Conservation (phyloP, 2,888 invertebrate species). For the Drosophila austrosaltans region DNA sequence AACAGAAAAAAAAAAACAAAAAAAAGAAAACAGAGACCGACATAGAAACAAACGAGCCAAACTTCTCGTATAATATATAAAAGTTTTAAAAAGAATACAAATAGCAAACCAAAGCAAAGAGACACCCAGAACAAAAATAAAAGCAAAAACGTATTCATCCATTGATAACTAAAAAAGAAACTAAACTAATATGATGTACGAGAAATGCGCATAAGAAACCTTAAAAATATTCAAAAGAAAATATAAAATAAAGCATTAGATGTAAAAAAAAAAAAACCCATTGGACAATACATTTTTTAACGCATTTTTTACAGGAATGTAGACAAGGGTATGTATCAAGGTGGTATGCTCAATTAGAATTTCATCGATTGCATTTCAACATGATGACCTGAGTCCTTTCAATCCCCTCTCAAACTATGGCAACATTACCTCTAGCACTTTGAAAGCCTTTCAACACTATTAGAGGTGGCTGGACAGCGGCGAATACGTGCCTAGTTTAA, state of each 20-base stretch:
- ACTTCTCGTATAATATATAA: not conserved
- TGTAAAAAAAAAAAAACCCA: conserved; percentile 52
- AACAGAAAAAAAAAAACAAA: not conserved
- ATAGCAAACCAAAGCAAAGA: conserved; percentile 8
- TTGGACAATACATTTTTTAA: conserved; percentile 31
- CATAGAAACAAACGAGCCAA: not conserved
- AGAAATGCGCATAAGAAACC: conserved; percentile 63
- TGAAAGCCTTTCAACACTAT: conserved; percentile 42
- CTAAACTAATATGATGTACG: conserved; percentile 62
- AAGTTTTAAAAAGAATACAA: conserved; percentile 17
- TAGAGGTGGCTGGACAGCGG: conserved; percentile 47
- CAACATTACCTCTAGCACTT: conserved; percentile 50
- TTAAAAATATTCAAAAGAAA: conserved; percentile 62
- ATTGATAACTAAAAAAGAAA: conserved; percentile 51
- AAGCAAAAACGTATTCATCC: conserved; percentile 40
- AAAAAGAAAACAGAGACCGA: not conserved
- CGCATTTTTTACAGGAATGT: not conserved
- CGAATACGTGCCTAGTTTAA: conserved; percentile 74
- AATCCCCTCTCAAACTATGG: conserved; percentile 6
- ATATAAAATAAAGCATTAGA: conserved; percentile 77
- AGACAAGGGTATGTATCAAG: not conserved
- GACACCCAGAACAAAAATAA: not conserved
- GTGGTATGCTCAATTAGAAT: not conserved
- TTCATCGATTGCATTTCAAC: conserved; percentile 35
- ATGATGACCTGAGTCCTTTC: not conserved